These are phyloP conservation scores for Andricus curvator DNA, from an alignment of 2,888 invertebrate species.

Conservation along the genomic window DNA sequence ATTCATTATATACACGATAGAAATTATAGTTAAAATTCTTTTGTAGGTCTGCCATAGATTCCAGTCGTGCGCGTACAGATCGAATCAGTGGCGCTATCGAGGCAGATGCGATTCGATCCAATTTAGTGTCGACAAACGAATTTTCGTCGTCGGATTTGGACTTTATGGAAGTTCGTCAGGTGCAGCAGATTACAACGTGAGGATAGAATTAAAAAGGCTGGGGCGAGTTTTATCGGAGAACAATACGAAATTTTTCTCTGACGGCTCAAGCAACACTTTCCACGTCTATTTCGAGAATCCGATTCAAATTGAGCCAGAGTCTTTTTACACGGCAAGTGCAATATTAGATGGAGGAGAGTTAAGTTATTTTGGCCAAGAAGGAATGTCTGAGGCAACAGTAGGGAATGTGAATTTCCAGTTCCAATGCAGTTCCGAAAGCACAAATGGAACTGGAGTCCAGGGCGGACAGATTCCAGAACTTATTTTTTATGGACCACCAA, in stretches of 20 bases:
- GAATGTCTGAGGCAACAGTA: slow-evolving; percentile 95
- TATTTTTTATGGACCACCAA: slow-evolving; percentile 94
- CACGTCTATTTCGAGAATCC: slow-evolving; percentile 92
- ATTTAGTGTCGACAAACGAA: slow-evolving; percentile 96
- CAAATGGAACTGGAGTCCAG: slow-evolving; percentile 98
- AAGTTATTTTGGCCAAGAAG: slow-evolving; percentile 98
- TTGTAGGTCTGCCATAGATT: slow-evolving; percentile 94
- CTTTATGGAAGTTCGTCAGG: slow-evolving; percentile 97
- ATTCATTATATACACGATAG: not conserved
- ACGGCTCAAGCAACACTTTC: slow-evolving; percentile 97
- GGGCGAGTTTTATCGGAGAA: slow-evolving; percentile 94
- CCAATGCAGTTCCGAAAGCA: slow-evolving; percentile 97
- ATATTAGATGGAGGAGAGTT: slow-evolving; percentile 95
- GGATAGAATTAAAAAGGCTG: slow-evolving; percentile 94
- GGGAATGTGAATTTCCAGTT: slow-evolving; percentile 97
- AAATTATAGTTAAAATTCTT: slow-evolving; percentile 16
- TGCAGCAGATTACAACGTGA: slow-evolving; percentile 96
- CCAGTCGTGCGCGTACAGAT: slow-evolving; percentile 96
- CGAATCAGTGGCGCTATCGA: slow-evolving; percentile 98
- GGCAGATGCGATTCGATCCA: slow-evolving; percentile 98
- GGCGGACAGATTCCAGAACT: slow-evolving; percentile 98
- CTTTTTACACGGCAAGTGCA: slow-evolving; percentile 97
- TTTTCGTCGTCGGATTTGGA: slow-evolving; percentile 97
- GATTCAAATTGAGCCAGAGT: slow-evolving; percentile 94
- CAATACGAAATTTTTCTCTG: slow-evolving; percentile 96